phyloP scores from a whole-genome alignment of 2,113 vertebrate genomes.

The Columba livia region DNA sequence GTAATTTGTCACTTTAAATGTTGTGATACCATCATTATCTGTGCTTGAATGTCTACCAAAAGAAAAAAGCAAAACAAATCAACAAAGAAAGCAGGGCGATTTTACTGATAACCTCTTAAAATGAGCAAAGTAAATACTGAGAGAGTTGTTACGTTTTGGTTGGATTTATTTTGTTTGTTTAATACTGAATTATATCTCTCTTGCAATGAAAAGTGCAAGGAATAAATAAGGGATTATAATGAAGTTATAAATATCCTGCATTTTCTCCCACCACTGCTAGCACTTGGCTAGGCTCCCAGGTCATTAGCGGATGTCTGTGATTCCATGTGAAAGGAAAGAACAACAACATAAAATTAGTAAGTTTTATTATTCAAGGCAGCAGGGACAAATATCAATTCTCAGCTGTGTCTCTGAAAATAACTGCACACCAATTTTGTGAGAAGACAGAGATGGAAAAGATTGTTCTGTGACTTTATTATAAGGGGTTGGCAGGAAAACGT shows the following conservation, averaged over 20 bases:
- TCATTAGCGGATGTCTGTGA: slow-evolving; percentile 36
- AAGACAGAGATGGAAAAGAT: neutral
- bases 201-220: neutral
- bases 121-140: neutral
- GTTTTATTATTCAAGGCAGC: neutral
- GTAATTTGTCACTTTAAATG: neutral
- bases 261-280: neutral
- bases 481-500: neutral
- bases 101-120: neutral
- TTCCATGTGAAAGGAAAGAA: slow-evolving; percentile 41
- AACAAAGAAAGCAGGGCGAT: neutral
- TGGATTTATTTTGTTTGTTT: neutral
- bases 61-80: neutral
- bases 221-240: slow-evolving; percentile 1
- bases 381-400: neutral
- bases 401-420: neutral
- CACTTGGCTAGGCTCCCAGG: slow-evolving; percentile 51
- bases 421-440: neutral
- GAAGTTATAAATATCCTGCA: slow-evolving; percentile 52
- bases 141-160: neutral
- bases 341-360: slow-evolving; percentile 4
- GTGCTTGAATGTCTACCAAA: neutral
- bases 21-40: neutral
- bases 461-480: neutral
- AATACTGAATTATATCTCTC: neutral